Evolutionary conservation across 1,140 invertebrate genomes (phyloP).

Genomic region (Penaeus vannamei): DNA sequence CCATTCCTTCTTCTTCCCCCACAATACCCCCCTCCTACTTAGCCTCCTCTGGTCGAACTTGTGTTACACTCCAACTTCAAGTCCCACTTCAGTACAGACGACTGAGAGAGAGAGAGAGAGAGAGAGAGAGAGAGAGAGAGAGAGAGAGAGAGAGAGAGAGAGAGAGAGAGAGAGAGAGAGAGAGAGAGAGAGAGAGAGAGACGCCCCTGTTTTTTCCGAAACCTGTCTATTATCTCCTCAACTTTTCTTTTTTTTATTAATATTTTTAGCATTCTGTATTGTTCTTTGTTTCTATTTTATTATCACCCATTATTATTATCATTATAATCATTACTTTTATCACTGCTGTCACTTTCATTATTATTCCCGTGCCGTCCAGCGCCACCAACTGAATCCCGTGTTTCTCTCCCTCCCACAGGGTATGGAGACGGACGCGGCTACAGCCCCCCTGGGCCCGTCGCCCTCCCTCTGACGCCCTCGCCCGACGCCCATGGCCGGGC

Average conservation of each 20-base stretch:
- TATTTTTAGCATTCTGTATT: background rate
- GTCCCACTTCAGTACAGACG: background rate
- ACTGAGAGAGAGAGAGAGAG: background rate
- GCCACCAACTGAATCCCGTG: background rate
- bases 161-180: background rate
- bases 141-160: background rate
- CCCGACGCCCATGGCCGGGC: slow-evolving; percentile 63
- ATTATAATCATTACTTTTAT: no score
- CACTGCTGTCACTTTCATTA: background rate
- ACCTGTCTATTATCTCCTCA: background rate
- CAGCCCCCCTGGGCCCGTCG: slow-evolving; percentile 67
- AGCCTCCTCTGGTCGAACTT: background rate
- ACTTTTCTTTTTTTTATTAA: background rate
- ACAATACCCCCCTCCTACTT: slow-evolving; percentile 1
- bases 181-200: background rate
- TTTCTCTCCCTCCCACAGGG: slow-evolving; percentile 49
- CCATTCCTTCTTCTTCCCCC: background rate
- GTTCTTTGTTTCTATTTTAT: background rate
- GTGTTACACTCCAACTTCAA: background rate
- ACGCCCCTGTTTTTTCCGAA: background rate
- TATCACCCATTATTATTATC: background rate
- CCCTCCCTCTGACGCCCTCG: slow-evolving; percentile 67
- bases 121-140: background rate
- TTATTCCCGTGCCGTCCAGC: background rate
- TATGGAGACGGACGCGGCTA: slow-evolving; percentile 65